Base-by-base conservation (phyloP, 2,888 invertebrate species). In the Amblyteles armatorius region DNA sequence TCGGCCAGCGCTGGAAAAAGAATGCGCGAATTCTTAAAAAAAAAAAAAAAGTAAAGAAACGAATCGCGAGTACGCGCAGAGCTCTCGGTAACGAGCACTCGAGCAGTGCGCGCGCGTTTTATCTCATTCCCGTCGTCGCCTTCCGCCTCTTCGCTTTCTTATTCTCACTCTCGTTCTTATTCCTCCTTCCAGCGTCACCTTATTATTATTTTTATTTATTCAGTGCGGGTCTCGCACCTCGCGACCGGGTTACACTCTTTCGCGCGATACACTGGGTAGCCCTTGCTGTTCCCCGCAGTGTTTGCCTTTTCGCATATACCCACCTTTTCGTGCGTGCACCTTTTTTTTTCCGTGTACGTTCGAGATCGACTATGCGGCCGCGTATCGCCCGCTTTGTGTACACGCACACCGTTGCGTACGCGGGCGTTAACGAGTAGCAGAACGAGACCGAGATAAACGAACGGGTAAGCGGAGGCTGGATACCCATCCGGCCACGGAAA, bases 131-230 rank as follows among this genome's bases (percentile, higher is more conserved):
- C 36, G 57, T 57, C 67, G 29, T 73, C 73, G 68, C 50, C 57
- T 67, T 26, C 40, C 26, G 63, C n/a, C 2, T 79, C 65, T 69
- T 29, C 40, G 26, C 57, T 67, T 82, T 68, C 33, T 74, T 71
- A 33, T 68, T 63, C 40, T 63, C 74, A 57, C 26, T 73, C 48
- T 74, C 33, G 6, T 72, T 69, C 52, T 71, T 55, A 26, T 69
- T 65, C 26, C 52, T 48, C 44, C 69, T 40, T 52, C 57, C 60
- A 13, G 44, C n/a, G n/a, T 26, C 36, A n/a, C 67, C 29, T 76
- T 76, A 65, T 83, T 77, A 76, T 83, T 74, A 72, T 81, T 78
- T 83, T 80, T 80, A 76, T 85, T 68, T 68, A 79, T 79, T 82
- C 74, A 52, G n/a, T 55, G 40, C 68, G n/a, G 57, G 60, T 69